phyloP scores from a whole-genome alignment of 2,113 vertebrate genomes.

The Erinaceus europaeus region DNA sequence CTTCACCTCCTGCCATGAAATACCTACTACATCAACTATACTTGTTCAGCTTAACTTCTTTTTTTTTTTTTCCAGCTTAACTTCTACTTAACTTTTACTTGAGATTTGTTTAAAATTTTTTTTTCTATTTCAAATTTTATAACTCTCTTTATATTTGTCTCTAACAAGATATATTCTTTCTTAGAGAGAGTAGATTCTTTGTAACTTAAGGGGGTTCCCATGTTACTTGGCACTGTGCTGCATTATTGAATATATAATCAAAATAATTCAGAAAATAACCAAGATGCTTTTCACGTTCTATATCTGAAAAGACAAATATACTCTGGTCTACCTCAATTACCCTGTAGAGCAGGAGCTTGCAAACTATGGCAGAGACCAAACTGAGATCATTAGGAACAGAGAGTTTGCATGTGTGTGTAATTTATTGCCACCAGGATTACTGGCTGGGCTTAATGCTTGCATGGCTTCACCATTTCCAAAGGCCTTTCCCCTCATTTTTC shows the following conservation, averaged over 20 bases:
- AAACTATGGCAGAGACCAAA: constrained; percentile 9
- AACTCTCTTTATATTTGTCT: not conserved
- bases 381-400: not conserved
- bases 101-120: not conserved
- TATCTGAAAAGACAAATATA: not conserved
- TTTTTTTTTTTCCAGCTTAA: not conserved
- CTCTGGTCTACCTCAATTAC: not conserved
- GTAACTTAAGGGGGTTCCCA: not conserved
- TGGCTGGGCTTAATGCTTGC: no score
- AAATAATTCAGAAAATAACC: constrained; percentile 12
- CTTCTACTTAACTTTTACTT: not conserved
- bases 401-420: no score
- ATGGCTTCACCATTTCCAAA: no score
- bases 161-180: not conserved
- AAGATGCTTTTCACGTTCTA: not conserved
- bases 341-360: not conserved
- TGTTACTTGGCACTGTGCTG: not conserved
- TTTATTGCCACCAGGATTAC: no score
- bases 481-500: no score
- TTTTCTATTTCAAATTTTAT: not conserved
- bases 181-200: not conserved
- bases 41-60: not conserved
- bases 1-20: not conserved
- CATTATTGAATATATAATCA: not conserved
- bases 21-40: not conserved